Evolutionary conservation across 2,888 invertebrate species (phyloP), one percentile per base, ranked within the genome.

Genomic region (Aphodius sticticus): DNA sequence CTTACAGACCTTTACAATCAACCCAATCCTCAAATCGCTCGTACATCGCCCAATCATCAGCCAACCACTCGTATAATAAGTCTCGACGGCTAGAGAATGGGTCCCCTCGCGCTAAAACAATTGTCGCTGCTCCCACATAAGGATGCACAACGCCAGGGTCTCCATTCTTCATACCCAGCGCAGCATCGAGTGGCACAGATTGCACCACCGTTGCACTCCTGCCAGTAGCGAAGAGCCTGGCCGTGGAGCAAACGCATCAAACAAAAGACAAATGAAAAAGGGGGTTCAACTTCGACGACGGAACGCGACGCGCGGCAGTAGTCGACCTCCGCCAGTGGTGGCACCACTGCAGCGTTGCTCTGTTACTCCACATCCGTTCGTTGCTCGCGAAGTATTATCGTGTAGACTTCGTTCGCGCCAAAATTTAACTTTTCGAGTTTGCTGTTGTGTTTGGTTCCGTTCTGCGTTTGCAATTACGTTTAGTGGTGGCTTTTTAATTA

Each of bases 291-390:
- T 82, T 80, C 81, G 77, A 80, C 82, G 83, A 81, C 81, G 79
- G 78, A 80, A 82, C 82, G 82, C 82, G 80, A 82, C 79, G 82
- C 80, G 82, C 78, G 79, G 82, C 81, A 80, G 82, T 81, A 80
- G 74, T 79, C 81, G 78, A 78, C 80, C 81, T 81, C 76, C 74
- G 79, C 35, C 35, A n/a, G 35, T 35, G 36, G 74, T 35, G 71
- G 16, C 26, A 16, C 26, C 26, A n/a, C 74, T 35, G 37, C n/a
- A 36, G 16, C 16, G 35, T 35, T 6, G 35, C 74, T 74, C 15
- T 3, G 69, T 14, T 16, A 26, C 74, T 26, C 35, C 74, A 36
- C 35, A 14, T 74, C 37, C 74, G 35, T 37, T 26, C 37, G 36
- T 36, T 72, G n/a, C 26, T 35, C 74, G 74, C 74, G 74, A 36